phyloP scores from a whole-genome alignment of 1,140 invertebrate genomes.

The Cotesia vestalis region DNA sequence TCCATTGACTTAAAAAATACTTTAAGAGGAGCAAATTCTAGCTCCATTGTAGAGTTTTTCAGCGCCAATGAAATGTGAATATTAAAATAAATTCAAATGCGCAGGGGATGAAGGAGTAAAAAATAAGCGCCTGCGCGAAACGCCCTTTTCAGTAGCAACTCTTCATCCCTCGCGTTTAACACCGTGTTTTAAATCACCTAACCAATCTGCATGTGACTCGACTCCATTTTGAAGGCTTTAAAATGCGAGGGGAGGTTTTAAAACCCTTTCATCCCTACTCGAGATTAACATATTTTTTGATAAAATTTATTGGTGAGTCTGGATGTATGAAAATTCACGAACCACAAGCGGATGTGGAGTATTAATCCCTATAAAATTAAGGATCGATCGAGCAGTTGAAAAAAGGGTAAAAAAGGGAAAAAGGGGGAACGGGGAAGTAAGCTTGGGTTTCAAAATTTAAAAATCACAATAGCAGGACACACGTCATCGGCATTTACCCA shows the following conservation, averaged over 20 bases:
- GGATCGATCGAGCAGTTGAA: slow-evolving; percentile 8
- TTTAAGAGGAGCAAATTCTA: neutral
- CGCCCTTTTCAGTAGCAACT: slow-evolving; percentile 49
- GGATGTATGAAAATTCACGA: no score
- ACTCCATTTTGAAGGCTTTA: slow-evolving; percentile 63
- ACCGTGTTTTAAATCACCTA: slow-evolving; percentile 56
- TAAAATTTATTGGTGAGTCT: neutral
- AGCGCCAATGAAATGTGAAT: slow-evolving; percentile 51
- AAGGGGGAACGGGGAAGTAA: slow-evolving; percentile 12
- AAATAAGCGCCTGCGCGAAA: slow-evolving; percentile 60
- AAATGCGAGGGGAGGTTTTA: slow-evolving; percentile 34
- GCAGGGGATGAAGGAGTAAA: slow-evolving; percentile 47
- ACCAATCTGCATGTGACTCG: slow-evolving; percentile 64
- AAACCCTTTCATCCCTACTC: slow-evolving; percentile 20
- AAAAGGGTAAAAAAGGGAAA: slow-evolving; percentile 17
- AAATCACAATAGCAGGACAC: slow-evolving; percentile 49
- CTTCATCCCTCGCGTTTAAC: slow-evolving; percentile 31
- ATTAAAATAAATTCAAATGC: slow-evolving; percentile 50
- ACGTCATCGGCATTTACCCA: slow-evolving; percentile 54
- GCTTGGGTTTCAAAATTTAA: slow-evolving; percentile 37
- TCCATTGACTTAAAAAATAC: no score
- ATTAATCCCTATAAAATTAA: slow-evolving; percentile 9
- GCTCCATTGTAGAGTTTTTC: neutral
- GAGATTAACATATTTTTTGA: neutral
- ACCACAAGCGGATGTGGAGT: slow-evolving; percentile 20